These are phyloP conservation scores for Strongylocentrotus purpuratus DNA, from an alignment of 35 echinoderm and acorn worm species.

Conservation along the genomic window DNA sequence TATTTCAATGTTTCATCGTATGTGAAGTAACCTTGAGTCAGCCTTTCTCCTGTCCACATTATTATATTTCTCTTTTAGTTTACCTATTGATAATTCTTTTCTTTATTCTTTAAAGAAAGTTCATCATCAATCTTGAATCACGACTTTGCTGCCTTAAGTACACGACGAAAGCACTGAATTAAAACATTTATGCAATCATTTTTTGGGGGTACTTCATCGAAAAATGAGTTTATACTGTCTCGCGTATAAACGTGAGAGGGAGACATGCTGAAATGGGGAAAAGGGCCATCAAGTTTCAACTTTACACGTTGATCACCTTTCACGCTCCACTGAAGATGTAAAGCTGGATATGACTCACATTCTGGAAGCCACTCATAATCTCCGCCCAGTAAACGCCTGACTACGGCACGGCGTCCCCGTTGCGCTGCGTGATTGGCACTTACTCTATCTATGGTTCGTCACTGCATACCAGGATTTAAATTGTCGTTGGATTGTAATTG, in stretches of 20 bases:
- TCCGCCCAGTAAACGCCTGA: conserved; percentile 30
- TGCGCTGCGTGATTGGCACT: neutral
- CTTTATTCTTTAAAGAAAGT: too few relatives aligned
- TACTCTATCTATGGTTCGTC: neutral
- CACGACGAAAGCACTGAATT: too few relatives aligned
- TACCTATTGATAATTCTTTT: too few relatives aligned
- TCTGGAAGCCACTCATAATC: neutral
- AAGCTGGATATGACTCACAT: neutral
- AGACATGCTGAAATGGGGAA: neutral
- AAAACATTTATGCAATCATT: too few relatives aligned
- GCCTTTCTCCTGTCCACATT: too few relatives aligned
- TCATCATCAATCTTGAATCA: too few relatives aligned
- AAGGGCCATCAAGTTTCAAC: neutral
- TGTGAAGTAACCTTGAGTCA: too few relatives aligned
- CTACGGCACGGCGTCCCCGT: conserved; percentile 22
- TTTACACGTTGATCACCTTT: neutral
- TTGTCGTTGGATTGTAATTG: neutral
- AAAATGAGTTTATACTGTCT: too few relatives aligned
- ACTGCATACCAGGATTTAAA: neutral
- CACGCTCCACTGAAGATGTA: neutral
- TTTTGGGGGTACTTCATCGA: too few relatives aligned
- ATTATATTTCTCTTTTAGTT: too few relatives aligned
- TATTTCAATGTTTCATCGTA: too few relatives aligned
- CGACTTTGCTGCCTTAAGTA: too few relatives aligned
- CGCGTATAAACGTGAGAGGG: neutral